These are phyloP conservation scores for Gortyna flavago DNA, from an alignment of 2,888 invertebrate species.

Conservation along the genomic window DNA sequence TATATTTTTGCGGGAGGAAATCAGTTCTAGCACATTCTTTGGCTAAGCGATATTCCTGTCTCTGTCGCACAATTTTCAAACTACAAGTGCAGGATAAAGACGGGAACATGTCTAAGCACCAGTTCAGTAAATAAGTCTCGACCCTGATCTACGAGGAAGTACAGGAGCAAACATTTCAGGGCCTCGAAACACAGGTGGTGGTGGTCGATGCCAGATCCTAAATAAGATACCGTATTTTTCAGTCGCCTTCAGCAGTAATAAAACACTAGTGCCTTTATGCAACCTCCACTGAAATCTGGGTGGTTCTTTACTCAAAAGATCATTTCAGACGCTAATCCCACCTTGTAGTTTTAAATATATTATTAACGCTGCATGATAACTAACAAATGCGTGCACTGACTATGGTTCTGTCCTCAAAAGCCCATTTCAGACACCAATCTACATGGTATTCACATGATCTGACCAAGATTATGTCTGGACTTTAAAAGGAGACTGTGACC, in stretches of 20 bases:
- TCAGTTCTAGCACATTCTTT: slow-evolving; percentile 1
- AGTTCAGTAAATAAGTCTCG: background rate
- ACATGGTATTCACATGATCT: too few species aligned
- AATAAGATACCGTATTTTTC: background rate
- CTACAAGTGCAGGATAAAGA: background rate
- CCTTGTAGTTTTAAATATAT: background rate
- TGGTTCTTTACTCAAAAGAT: background rate
- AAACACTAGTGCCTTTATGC: background rate
- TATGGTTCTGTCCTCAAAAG: too few species aligned
- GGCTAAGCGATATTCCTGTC: background rate
- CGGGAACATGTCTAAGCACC: background rate
- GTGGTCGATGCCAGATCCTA: background rate
- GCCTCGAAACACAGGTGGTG: background rate
- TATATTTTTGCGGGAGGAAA: too few species aligned
- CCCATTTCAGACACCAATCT: too few species aligned
- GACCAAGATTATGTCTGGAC: too few species aligned
- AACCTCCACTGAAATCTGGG: background rate
- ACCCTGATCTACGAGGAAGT: background rate
- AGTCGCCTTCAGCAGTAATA: background rate
- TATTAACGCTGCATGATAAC: too few species aligned
- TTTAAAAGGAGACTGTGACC: too few species aligned
- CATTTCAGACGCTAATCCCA: background rate
- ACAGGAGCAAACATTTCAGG: background rate
- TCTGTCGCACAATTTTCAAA: background rate
- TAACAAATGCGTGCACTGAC: too few species aligned